phyloP scores from a whole-genome alignment of 2,888 invertebrate species.

The Colostygia pectinataria region DNA sequence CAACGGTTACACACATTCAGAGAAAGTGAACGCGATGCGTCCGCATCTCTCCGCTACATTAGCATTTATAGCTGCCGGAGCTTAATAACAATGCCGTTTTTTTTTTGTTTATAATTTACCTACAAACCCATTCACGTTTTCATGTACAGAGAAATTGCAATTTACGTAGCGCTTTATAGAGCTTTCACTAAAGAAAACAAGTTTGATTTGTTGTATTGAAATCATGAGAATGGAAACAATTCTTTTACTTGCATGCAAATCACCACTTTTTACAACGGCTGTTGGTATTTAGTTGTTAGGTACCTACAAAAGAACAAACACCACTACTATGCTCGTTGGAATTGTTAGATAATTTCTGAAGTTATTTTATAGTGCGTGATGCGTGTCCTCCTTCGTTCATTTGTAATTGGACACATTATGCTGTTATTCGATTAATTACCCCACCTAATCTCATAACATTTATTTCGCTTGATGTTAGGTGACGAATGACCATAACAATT shows the following conservation, averaged over 20 bases:
- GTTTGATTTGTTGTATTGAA: conserved; percentile 1
- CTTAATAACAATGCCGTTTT: conserved; percentile 40
- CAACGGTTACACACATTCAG: conserved; percentile 43
- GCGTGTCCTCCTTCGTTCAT: conserved; percentile 15
- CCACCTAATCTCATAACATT: too few relatives aligned
- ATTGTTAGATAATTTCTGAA: conserved; percentile 5
- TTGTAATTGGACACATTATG: too few relatives aligned
- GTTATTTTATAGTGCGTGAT: conserved; percentile 26
- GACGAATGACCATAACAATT: too few relatives aligned
- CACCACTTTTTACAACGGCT: conserved; percentile 10
- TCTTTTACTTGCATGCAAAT: conserved; percentile 20
- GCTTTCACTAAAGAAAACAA: conserved; percentile 26
- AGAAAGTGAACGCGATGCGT: conserved; percentile 56
- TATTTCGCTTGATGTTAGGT: too few relatives aligned
- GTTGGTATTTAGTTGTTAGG: too few relatives aligned
- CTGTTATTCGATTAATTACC: too few relatives aligned
- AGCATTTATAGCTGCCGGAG: conserved; percentile 38
- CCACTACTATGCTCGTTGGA: too few relatives aligned
- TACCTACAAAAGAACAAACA: too few relatives aligned
- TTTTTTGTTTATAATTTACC: conserved; percentile 26
- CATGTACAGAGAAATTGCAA: conserved; percentile 20
- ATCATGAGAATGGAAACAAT: conserved; percentile 15
- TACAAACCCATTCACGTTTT: conserved; percentile 36
- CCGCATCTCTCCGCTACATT: conserved; percentile 43
- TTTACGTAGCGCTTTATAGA: conserved; percentile 18